Conservation (phyloP, 2,797 vertebrate species). For the Artibeus jamaicensis region DNA sequence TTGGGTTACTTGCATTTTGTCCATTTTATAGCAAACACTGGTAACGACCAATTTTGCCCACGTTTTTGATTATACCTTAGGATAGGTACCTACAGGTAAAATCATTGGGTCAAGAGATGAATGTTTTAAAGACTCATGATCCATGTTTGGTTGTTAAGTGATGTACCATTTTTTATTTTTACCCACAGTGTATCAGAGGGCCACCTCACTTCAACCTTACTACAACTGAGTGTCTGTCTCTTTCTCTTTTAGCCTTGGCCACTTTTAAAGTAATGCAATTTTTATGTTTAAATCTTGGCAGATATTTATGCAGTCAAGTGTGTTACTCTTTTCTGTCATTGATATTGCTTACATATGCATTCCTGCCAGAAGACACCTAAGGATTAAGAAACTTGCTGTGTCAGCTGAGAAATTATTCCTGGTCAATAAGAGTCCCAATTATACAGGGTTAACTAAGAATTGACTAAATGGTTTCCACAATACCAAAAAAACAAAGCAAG, state of each 20-base stretch:
- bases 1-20: constrained; percentile 13
- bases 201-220: background rate
- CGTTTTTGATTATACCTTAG: background rate
- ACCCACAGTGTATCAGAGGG: background rate
- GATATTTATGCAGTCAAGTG: background rate
- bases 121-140: background rate
- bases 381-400: background rate
- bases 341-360: background rate
- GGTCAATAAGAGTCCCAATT: background rate
- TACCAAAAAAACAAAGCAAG: background rate
- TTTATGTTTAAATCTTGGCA: constrained; percentile 17
- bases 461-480: background rate
- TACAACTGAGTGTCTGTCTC: background rate
- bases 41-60: background rate
- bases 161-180: background rate
- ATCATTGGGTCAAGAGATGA: background rate
- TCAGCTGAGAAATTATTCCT: constrained; percentile 25
- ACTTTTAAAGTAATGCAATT: background rate
- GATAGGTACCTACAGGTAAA: background rate
- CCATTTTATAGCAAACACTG: background rate
- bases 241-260: background rate
- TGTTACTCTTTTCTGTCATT: background rate
- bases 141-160: background rate
- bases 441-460: background rate
- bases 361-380: background rate